A percentile compares a stretch with the other conserved stretches of the same genome.
These are phyloP conservation scores for Phylloscopus collybita DNA, from an alignment of 2,797 vertebrate genomes.

Conservation along the genomic window DNA sequence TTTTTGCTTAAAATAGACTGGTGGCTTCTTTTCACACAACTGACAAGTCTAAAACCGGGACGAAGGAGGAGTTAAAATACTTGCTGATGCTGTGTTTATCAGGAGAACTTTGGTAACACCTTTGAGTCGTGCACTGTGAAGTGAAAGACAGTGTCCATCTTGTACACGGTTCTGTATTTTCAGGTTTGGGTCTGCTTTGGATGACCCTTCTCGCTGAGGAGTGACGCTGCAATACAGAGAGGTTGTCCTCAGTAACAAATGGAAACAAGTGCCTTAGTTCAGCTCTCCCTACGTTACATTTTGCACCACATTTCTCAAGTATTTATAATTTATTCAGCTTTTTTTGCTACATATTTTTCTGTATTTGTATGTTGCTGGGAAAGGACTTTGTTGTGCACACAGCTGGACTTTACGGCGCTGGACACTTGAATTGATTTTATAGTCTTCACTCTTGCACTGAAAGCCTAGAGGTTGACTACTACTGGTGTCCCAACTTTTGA, in stretches of 20 bases:
- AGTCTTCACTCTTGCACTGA: background rate
- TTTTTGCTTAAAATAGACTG: constrained; percentile 47
- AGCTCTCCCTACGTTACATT: background rate
- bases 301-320: constrained; percentile 33
- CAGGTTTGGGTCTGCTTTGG: background rate
- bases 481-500: background rate
- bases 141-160: background rate
- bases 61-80: background rate
- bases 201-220: background rate
- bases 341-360: constrained; percentile 26
- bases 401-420: background rate
- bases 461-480: background rate
- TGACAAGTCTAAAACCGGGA: background rate
- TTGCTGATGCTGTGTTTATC: background rate
- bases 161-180: background rate
- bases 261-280: constrained; percentile 39
- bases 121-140: background rate
- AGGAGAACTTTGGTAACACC: constrained; percentile 13
- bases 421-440: background rate
- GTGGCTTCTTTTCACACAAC: background rate
- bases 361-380: background rate
- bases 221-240: fast-evolving
- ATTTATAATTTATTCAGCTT: constrained; percentile 58
- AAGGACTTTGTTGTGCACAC: background rate
- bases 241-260: background rate